phyloP scores from a whole-genome alignment of 1,140 invertebrate species.

The Andrena cerasifolii region DNA sequence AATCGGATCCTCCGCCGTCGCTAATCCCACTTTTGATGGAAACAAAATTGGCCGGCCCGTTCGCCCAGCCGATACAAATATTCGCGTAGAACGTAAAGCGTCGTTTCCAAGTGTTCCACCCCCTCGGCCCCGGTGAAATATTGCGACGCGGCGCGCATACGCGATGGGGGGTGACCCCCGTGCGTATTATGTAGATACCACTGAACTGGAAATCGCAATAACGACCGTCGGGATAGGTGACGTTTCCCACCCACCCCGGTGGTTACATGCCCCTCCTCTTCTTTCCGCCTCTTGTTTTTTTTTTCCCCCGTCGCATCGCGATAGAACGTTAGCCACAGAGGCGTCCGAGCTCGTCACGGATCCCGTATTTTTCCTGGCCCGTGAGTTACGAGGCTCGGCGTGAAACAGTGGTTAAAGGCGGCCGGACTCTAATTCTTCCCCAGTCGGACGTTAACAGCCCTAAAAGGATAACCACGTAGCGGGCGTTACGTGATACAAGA shows the following conservation, averaged over 20 bases:
- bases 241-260: slow-evolving; percentile 16
- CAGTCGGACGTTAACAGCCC: slow-evolving; percentile 66
- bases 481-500: slow-evolving; percentile 44
- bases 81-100: slow-evolving; percentile 37
- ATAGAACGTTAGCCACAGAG: background rate
- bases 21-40: slow-evolving; percentile 45
- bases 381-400: slow-evolving; percentile 53
- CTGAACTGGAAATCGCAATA: slow-evolving; percentile 59
- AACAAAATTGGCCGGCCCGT: slow-evolving; percentile 36
- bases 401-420: slow-evolving; percentile 62
- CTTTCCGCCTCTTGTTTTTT: too few relatives aligned
- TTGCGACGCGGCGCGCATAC: slow-evolving; percentile 54
- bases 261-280: background rate
- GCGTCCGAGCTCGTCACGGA: slow-evolving; percentile 43
- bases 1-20: slow-evolving; percentile 36
- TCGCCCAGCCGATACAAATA: slow-evolving; percentile 17
- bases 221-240: slow-evolving; percentile 49
- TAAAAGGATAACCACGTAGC: slow-evolving; percentile 67
- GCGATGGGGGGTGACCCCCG: background rate
- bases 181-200: slow-evolving; percentile 57
- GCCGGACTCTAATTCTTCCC: slow-evolving; percentile 65
- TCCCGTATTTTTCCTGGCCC: slow-evolving; percentile 50
- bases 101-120: slow-evolving; percentile 32
- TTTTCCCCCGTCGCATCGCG: background rate
- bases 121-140: slow-evolving; percentile 45